phyloP scores from a whole-genome alignment of 2,888 invertebrate genomes.

The Molorchus minor region DNA sequence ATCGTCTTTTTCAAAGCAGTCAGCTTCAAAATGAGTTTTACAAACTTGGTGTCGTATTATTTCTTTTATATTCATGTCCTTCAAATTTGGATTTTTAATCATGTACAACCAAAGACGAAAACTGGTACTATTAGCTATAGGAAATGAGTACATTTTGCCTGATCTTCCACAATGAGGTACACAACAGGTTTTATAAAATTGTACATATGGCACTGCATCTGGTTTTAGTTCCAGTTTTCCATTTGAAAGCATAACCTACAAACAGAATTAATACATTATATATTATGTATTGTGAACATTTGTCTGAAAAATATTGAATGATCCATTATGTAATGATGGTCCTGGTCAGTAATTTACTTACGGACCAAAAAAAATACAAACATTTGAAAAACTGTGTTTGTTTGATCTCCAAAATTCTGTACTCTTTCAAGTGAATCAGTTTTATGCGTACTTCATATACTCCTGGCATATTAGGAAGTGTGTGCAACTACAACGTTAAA shows the following conservation, averaged over 20 bases:
- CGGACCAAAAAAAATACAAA: too few species aligned
- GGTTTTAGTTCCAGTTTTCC: conserved; percentile 4
- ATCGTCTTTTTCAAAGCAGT: conserved; percentile 14
- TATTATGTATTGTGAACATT: too few species aligned
- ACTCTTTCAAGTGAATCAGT: too few species aligned
- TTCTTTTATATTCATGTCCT: conserved; percentile 14
- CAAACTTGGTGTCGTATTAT: conserved; percentile 26
- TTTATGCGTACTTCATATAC: too few species aligned
- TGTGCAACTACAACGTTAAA: too few species aligned
- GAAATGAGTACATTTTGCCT: conserved; percentile 20
- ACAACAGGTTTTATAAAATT: conserved; percentile 16
- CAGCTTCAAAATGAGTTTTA: conserved; percentile 19
- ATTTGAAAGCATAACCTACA: not conserved
- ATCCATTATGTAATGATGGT: too few species aligned
- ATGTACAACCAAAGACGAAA: conserved; percentile 27
- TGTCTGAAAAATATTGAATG: too few species aligned
- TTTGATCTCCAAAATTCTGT: too few species aligned
- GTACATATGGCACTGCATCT: conserved; percentile 27
- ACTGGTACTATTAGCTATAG: conserved; percentile 8
- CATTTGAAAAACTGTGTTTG: too few species aligned
- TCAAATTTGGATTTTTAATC: conserved; percentile 18
- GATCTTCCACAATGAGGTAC: conserved; percentile 11
- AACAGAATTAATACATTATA: too few species aligned
- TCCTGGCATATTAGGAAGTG: too few species aligned
- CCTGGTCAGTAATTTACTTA: too few species aligned